These are phyloP conservation scores for Nephotettix cincticeps DNA, from an alignment of 1,140 invertebrate species.

Conservation along the genomic window DNA sequence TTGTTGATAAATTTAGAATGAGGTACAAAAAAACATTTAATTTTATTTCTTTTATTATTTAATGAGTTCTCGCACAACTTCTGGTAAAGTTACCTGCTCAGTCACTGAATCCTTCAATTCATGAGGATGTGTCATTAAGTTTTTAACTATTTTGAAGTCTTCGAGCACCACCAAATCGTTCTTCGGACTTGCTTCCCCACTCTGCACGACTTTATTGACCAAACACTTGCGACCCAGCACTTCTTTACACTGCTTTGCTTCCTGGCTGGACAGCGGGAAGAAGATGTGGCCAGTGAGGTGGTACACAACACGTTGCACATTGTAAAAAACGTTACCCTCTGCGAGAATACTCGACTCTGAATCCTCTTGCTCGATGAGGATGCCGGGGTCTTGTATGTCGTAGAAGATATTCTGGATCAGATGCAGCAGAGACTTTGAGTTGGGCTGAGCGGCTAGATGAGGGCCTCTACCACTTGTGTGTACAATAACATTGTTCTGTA, in stretches of 20 bases:
- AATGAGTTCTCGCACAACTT: neutral
- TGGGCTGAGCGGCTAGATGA: neutral
- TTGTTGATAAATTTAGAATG: neutral
- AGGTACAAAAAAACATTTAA: neutral
- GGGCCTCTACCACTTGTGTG: constrained; percentile 6
- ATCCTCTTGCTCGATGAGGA: neutral
- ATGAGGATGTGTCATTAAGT: neutral
- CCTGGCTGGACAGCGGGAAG: neutral
- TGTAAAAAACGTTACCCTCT: constrained; percentile 3
- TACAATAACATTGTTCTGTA: constrained; percentile 7
- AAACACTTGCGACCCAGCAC: neutral
- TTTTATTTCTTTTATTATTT: neutral
- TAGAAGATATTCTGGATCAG: constrained; percentile 1
- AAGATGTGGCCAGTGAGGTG: neutral
- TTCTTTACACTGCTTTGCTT: neutral
- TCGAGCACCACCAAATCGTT: neutral
- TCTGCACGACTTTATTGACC: neutral
- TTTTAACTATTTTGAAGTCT: neutral
- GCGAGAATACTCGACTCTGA: neutral
- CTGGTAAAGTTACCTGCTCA: neutral
- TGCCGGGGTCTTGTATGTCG: neutral
- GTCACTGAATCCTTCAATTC: neutral
- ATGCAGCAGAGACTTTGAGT: neutral
- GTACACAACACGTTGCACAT: neutral
- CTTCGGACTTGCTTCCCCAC: neutral